Evolutionary conservation across 2,113 vertebrate species (phyloP).

Genomic region (Eptesicus fuscus): DNA sequence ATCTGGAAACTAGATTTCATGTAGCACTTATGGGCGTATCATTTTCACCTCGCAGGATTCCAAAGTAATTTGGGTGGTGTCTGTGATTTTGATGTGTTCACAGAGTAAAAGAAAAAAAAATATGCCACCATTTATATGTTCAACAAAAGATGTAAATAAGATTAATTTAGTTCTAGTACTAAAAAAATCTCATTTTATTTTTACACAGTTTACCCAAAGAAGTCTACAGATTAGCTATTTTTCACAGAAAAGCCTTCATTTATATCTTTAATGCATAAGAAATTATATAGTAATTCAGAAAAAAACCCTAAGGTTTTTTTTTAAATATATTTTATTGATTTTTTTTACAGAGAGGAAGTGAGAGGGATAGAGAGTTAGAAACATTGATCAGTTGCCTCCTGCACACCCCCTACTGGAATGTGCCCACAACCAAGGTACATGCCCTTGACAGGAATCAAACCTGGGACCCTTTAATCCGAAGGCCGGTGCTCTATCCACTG

Average conservation of each 20-base stretch:
- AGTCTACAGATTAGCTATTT: neutral
- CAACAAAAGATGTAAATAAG: constrained; percentile 2
- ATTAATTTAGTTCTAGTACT: neutral
- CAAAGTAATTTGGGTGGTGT: neutral
- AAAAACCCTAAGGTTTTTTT: neutral
- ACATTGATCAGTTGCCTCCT: no score
- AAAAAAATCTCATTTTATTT: neutral
- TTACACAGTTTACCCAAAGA: neutral
- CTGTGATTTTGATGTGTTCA: constrained; percentile 40
- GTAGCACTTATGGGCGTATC: neutral
- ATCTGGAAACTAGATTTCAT: constrained; percentile 42
- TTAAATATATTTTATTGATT: no score
- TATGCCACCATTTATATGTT: neutral
- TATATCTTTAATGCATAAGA: constrained; percentile 12
- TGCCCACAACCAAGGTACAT: no score
- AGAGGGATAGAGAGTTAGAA: no score
- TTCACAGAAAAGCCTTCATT: neutral
- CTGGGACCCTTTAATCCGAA: no score
- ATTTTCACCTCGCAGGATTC: constrained; percentile 28
- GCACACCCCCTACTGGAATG: no score
- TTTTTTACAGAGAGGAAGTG: no score
- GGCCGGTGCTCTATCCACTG: no score
- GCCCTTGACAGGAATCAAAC: no score
- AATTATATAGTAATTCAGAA: neutral
- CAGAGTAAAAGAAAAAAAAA: constrained; percentile 17